Percentiles rank a stretch among this genome's conserved stretches.
These are phyloP conservation scores for Chaetodon auriga DNA, from an alignment of 2,113 vertebrate species.

Conservation along the genomic window DNA sequence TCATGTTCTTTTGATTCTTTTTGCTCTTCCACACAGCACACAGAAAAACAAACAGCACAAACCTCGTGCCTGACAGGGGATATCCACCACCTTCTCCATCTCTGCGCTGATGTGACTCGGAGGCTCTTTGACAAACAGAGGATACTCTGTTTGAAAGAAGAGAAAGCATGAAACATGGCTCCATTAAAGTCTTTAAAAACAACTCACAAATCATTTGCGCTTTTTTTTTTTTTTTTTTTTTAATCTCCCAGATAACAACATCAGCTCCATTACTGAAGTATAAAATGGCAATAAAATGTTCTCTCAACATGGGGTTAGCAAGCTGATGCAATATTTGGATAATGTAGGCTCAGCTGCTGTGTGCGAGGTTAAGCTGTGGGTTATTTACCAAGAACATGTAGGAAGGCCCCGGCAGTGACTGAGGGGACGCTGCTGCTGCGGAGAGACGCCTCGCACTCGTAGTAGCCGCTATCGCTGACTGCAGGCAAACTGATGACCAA, in stretches of 20 bases:
- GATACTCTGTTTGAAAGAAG: conserved; percentile 87
- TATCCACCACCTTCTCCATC: conserved; percentile 98
- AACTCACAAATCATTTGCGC: conserved; percentile 6
- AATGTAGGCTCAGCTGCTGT: conserved; percentile 30
- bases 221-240: conserved; percentile 45
- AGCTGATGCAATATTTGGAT: conserved; percentile 50
- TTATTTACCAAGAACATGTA: conserved; percentile 89
- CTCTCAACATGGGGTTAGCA: conserved; percentile 16
- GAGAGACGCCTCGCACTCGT: conserved; percentile 93
- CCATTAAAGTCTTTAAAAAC: conserved; percentile 42
- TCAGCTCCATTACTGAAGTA: conserved; percentile 45
- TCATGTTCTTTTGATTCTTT: conserved; percentile 8
- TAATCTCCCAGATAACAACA: conserved; percentile 23
- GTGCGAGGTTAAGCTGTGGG: neutral
- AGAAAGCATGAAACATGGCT: conserved; percentile 23
- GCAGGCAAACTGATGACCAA: conserved; percentile 91
- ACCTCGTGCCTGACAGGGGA: conserved; percentile 96
- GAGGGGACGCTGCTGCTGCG: conserved; percentile 92
- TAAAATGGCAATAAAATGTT: conserved; percentile 39
- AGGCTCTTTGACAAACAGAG: conserved; percentile 93
- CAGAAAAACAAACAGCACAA: conserved; percentile 44
- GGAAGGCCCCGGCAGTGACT: conserved; percentile 86
- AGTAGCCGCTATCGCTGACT: conserved; percentile 90
- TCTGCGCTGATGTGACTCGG: conserved; percentile 95
- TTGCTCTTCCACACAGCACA: conserved; percentile 14